These are phyloP conservation scores for Erannis defoliaria DNA, from an alignment of 2,888 invertebrate species.

Conservation along the genomic window DNA sequence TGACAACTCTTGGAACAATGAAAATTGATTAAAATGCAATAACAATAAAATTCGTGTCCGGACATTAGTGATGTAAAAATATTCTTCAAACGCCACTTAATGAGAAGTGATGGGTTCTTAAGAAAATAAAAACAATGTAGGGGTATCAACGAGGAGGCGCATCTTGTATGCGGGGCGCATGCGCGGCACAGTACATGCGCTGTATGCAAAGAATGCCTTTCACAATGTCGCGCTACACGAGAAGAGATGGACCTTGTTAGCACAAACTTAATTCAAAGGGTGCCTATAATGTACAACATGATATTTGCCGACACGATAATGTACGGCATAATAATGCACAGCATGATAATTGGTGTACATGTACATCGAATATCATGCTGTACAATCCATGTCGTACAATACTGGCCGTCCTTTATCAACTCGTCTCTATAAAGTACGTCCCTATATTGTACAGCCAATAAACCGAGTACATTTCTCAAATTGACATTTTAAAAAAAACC, in stretches of 20 bases:
- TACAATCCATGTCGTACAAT: no score
- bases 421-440: no score
- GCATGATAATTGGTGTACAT: no score
- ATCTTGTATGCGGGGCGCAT: constrained; percentile 81
- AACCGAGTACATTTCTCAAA: no score
- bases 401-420: no score
- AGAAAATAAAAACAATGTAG: constrained; percentile 83
- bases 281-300: no score
- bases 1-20: constrained; percentile 76
- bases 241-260: constrained; percentile 56
- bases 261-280: constrained; percentile 11
- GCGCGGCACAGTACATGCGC: constrained; percentile 79
- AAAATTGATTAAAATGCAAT: constrained; percentile 85
- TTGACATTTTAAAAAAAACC: no score
- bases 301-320: no score
- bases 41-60: constrained; percentile 86
- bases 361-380: no score
- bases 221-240: constrained; percentile 56
- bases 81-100: constrained; percentile 86
- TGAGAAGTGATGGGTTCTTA: constrained; percentile 86
- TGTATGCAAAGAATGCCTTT: constrained; percentile 78
- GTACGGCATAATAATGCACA: no score
- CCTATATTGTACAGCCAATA: no score
- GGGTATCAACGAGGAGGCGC: constrained; percentile 66
- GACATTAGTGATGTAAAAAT: constrained; percentile 84